A percentile compares a stretch with the other conserved stretches of the same genome.
Conservation (phyloP, 2,888 invertebrate genomes). For the Plagodis pulveraria region DNA sequence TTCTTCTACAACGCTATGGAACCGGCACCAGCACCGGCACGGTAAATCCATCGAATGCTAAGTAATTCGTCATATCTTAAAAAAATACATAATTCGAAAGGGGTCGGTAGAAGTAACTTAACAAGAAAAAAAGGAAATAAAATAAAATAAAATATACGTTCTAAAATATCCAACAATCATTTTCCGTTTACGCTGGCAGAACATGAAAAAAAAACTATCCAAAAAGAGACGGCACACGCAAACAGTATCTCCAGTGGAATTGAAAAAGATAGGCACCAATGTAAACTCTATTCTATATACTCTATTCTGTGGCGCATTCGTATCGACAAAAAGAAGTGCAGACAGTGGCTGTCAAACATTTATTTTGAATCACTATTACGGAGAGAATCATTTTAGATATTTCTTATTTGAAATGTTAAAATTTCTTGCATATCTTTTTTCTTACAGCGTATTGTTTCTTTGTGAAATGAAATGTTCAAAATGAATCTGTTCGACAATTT, state of each 20-base stretch:
- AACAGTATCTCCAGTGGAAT: conserved; percentile 14
- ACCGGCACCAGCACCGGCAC: too few relatives aligned
- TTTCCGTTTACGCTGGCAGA: conserved; percentile 1
- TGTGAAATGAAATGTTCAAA: too few relatives aligned
- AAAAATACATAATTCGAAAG: too few relatives aligned
- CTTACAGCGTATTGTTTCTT: too few relatives aligned
- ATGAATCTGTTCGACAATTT: too few relatives aligned
- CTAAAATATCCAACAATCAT: background rate
- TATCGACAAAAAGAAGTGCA: background rate
- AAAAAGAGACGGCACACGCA: conserved; percentile 3
- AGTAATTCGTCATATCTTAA: too few relatives aligned
- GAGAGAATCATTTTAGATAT: background rate
- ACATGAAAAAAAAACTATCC: conserved; percentile 1
- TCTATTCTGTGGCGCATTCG: background rate
- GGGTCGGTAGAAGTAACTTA: too few relatives aligned
- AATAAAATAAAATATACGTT: background rate
- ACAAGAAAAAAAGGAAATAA: too few relatives aligned
- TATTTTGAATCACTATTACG: background rate
- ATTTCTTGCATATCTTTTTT: too few relatives aligned
- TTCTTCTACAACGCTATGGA: too few relatives aligned
- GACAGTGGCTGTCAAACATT: conserved; percentile 21
- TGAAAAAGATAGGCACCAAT: conserved; percentile 14
- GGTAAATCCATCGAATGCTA: too few relatives aligned
- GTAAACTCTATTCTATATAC: background rate
- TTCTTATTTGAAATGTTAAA: background rate